phyloP scores from a whole-genome alignment of 1,140 invertebrate genomes.

The Venustaconcha ellipsiformis region DNA sequence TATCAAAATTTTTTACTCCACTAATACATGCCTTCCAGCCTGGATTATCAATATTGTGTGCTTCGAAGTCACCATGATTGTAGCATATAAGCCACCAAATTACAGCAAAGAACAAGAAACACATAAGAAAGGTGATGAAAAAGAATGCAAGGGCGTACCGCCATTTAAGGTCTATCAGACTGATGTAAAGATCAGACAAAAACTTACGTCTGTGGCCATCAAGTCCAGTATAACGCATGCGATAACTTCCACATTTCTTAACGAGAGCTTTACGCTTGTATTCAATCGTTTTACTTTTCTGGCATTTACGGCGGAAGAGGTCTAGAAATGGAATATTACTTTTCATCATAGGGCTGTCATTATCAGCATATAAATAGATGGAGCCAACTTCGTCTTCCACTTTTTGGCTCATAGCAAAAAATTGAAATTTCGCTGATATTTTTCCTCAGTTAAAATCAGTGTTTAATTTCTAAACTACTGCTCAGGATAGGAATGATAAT shows the following conservation, averaged over 20 bases:
- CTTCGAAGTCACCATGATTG: slow-evolving; percentile 86
- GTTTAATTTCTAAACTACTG: too few relatives aligned
- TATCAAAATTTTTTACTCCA: slow-evolving; percentile 58
- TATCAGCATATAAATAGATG: slow-evolving; percentile 25
- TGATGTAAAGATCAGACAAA: slow-evolving; percentile 59
- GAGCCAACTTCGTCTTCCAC: slow-evolving; percentile 23
- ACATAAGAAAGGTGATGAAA: slow-evolving; percentile 89
- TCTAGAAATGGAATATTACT: slow-evolving; percentile 21
- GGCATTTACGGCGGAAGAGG: slow-evolving; percentile 19
- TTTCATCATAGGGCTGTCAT: slow-evolving; percentile 4
- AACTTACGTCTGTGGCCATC: slow-evolving; percentile 45
- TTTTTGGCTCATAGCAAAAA: slow-evolving; percentile 11
- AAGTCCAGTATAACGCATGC: slow-evolving; percentile 42
- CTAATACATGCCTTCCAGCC: slow-evolving; percentile 60
- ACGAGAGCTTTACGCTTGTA: slow-evolving; percentile 43
- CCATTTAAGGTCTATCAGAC: slow-evolving; percentile 79
- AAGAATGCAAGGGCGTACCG: slow-evolving; percentile 96
- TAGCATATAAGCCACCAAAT: slow-evolving; percentile 96
- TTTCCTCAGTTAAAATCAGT: too few relatives aligned
- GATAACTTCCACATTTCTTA: slow-evolving; percentile 43
- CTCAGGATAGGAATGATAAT: too few relatives aligned
- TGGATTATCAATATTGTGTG: slow-evolving; percentile 74
- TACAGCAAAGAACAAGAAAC: slow-evolving; percentile 91
- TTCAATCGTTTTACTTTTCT: slow-evolving; percentile 40
- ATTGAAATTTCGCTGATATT: too few relatives aligned